These are phyloP conservation scores for Eilema sororculum DNA, from an alignment of 2,888 invertebrate species.

Conservation along the genomic window DNA sequence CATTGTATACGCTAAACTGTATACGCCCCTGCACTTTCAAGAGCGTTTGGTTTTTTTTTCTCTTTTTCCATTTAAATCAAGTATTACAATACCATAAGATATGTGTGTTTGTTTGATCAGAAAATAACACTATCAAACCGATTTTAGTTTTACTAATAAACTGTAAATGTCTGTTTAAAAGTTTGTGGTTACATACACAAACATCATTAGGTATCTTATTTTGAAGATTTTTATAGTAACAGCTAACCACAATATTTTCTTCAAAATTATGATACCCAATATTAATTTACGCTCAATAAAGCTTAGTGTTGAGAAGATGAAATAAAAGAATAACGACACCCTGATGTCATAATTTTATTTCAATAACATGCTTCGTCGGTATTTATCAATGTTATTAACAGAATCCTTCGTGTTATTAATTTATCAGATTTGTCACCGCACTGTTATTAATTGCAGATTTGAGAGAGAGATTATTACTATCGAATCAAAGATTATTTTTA, in stretches of 20 bases:
- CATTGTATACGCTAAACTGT: background rate
- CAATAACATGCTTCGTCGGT: slow-evolving; percentile 38
- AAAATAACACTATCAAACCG: background rate
- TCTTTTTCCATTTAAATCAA: background rate
- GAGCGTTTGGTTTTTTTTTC: too few relatives aligned
- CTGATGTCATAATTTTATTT: slow-evolving; percentile 28
- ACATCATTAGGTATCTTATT: background rate
- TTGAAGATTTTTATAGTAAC: background rate
- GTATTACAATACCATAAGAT: too few relatives aligned
- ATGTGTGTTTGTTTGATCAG: too few relatives aligned
- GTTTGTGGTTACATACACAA: background rate
- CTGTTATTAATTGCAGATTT: slow-evolving; percentile 50
- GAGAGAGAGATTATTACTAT: too few relatives aligned
- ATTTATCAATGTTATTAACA: slow-evolving; percentile 44
- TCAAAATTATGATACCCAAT: too few relatives aligned
- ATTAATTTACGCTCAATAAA: background rate
- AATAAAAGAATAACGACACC: slow-evolving; percentile 1
- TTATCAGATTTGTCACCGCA: slow-evolving; percentile 48
- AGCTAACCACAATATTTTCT: background rate
- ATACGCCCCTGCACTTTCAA: background rate
- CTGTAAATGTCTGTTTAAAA: too few relatives aligned
- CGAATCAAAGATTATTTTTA: slow-evolving; percentile 22
- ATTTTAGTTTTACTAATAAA: background rate
- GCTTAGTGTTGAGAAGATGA: background rate
- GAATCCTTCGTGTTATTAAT: slow-evolving; percentile 36